phyloP scores from a whole-genome alignment of 2,113 vertebrate genomes.

The Plecotus auritus region DNA sequence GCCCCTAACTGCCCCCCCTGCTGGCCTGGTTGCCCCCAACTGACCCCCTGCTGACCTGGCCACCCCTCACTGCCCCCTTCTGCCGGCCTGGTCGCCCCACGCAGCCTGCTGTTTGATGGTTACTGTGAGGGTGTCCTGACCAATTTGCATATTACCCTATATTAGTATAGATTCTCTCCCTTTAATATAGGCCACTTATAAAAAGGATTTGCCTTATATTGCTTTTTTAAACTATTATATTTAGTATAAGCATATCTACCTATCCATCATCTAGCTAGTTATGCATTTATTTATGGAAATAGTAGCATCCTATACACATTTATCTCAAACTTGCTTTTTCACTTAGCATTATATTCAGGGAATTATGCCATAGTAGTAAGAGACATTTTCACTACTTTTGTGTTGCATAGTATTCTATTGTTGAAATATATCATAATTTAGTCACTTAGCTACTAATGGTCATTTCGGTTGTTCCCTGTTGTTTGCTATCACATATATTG shows the following conservation, averaged over 20 bases:
- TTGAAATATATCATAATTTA: background rate
- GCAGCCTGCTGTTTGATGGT: too few relatives aligned
- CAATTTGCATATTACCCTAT: too few relatives aligned
- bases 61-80: too few relatives aligned
- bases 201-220: background rate
- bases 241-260: background rate
- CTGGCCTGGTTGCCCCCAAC: too few relatives aligned
- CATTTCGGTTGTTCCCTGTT: background rate
- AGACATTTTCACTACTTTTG: background rate
- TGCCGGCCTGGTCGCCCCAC: too few relatives aligned
- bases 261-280: background rate
- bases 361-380: background rate
- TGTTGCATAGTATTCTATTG: background rate
- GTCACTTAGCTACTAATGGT: background rate
- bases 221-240: background rate
- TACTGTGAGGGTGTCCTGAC: too few relatives aligned
- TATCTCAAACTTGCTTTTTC: background rate
- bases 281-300: background rate
- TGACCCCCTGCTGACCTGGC: too few relatives aligned
- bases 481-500: background rate
- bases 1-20: too few relatives aligned
- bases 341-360: background rate
- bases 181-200: background rate
- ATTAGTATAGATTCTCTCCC: background rate
- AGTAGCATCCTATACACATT: background rate